Evolutionary conservation across 92 coral and sea anemone species (phyloP).

Genomic region (Epizoanthus illoricatus): DNA sequence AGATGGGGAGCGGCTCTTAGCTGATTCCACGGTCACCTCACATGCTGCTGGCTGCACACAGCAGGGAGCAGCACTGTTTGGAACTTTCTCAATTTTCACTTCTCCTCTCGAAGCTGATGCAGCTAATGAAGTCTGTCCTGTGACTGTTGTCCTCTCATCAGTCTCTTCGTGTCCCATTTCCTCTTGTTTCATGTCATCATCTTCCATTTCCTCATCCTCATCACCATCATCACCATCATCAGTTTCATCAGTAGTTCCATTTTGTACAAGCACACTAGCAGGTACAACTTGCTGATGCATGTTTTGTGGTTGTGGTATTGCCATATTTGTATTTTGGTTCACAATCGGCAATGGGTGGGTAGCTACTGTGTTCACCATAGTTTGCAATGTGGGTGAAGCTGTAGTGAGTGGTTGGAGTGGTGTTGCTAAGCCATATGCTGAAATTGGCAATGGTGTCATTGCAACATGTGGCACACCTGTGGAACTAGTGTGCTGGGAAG

Average conservation of each 20-base stretch:
- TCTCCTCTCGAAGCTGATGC: constrained; percentile 18
- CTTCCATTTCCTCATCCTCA: constrained; percentile 24
- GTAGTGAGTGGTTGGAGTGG: constrained; percentile 19
- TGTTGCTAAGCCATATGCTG: constrained; percentile 29
- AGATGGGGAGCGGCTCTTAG: constrained; percentile 21
- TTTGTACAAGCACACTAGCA: constrained; percentile 18
- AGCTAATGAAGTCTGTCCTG: neutral
- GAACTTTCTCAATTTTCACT: constrained; percentile 34
- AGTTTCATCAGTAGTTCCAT: constrained; percentile 21
- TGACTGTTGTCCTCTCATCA: neutral
- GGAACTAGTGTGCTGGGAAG: constrained; percentile 35
- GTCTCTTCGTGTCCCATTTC: neutral
- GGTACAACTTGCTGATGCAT: constrained; percentile 26
- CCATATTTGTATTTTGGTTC: constrained; percentile 19
- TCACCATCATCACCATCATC: constrained; percentile 24
- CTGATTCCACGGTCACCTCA: constrained; percentile 29
- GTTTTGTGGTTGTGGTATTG: constrained; percentile 20
- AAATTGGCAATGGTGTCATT: constrained; percentile 35
- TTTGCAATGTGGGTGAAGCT: constrained; percentile 11
- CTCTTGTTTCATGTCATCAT: constrained; percentile 28
- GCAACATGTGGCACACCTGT: constrained; percentile 38
- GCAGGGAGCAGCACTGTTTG: constrained; percentile 20
- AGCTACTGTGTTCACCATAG: constrained; percentile 8
- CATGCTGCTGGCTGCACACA: constrained; percentile 29
- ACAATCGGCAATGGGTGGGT: constrained; percentile 24